Conservation (phyloP, 2,888 invertebrate genomes). For the Sialis fuliginosa region DNA sequence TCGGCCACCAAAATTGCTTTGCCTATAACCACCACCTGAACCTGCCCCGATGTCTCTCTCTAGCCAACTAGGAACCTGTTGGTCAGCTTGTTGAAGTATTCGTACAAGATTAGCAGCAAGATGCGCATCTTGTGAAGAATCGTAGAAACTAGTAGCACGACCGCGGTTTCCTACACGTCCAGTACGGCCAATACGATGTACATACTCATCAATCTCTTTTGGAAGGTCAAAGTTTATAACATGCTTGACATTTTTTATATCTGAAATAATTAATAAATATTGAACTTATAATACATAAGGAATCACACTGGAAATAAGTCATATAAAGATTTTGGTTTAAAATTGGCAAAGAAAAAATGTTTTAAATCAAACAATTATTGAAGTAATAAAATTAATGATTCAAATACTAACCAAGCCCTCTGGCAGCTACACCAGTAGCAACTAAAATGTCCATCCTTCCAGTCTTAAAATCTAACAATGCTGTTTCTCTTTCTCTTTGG, state of each 20-base stretch:
- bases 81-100: constrained; percentile 61
- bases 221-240: constrained; percentile 90
- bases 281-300: too few species aligned
- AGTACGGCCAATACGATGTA: constrained; percentile 88
- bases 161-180: constrained; percentile 86
- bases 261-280: constrained; percentile 23
- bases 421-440: constrained; percentile 87
- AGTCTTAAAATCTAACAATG: constrained; percentile 59
- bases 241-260: constrained; percentile 72
- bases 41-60: constrained; percentile 14
- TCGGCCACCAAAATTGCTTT: constrained; percentile 45
- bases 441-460: constrained; percentile 68
- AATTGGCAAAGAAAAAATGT: too few species aligned
- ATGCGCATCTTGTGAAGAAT: constrained; percentile 37
- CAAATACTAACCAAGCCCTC: constrained; percentile 53
- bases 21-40: constrained; percentile 28
- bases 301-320: too few species aligned
- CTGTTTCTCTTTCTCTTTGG: constrained; percentile 55
- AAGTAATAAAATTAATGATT: not conserved
- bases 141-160: constrained; percentile 72
- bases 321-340: too few species aligned
- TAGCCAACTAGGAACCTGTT: constrained; percentile 65
- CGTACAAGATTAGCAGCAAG: constrained; percentile 47
- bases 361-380: not conserved
- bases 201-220: constrained; percentile 78